phyloP scores from a whole-genome alignment of 2,888 invertebrate species.

The Cataglyphis livida region DNA sequence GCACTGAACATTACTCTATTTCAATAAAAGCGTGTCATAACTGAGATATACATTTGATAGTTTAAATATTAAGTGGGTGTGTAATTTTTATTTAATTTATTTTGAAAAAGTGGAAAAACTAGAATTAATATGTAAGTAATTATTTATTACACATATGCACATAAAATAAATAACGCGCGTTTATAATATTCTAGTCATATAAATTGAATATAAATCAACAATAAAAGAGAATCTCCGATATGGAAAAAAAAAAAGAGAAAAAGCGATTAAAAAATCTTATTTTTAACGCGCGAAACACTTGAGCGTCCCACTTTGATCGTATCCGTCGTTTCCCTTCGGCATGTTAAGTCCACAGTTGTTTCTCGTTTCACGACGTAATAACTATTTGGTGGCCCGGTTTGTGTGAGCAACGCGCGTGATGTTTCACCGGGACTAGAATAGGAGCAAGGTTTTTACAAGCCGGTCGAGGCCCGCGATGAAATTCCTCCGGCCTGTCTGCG shows the following conservation, averaged over 20 bases:
- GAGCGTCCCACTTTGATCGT: slow-evolving; percentile 56
- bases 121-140: too few species aligned
- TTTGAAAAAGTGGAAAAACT: too few species aligned
- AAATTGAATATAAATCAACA: neutral
- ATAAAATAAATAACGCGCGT: too few species aligned
- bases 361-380: slow-evolving; percentile 67
- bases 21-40: too few species aligned
- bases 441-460: slow-evolving; percentile 68
- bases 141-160: too few species aligned
- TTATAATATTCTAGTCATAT: neutral
- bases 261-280: slow-evolving; percentile 50
- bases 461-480: slow-evolving; percentile 54
- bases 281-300: slow-evolving; percentile 53
- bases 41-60: too few species aligned
- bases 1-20: too few species aligned
- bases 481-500: slow-evolving; percentile 60
- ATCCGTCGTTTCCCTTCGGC: slow-evolving; percentile 63
- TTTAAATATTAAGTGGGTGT: too few species aligned
- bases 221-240: neutral
- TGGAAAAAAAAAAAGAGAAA: too few species aligned
- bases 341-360: slow-evolving; percentile 65
- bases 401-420: slow-evolving; percentile 61
- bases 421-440: slow-evolving; percentile 55
- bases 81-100: too few species aligned
- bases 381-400: slow-evolving; percentile 62